These are phyloP conservation scores for Agonopterix heracliana DNA, from an alignment of 2,888 invertebrate species.

Conservation along the genomic window DNA sequence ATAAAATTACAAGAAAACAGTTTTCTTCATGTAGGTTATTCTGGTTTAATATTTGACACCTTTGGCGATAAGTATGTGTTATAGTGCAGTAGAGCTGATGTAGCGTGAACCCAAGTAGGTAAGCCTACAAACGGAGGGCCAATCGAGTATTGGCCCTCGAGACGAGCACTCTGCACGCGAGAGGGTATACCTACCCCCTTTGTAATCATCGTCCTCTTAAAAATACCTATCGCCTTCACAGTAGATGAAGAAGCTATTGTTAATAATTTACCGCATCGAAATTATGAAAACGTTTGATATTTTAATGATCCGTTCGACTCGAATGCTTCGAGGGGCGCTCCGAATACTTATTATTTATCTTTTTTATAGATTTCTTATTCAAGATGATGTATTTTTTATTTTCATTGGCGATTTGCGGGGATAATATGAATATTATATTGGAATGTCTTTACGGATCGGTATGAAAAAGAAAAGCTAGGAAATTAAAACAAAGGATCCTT, in stretches of 20 bases:
- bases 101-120: slow-evolving; percentile 26
- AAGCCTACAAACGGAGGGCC: slow-evolving; percentile 33
- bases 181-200: slow-evolving; percentile 35
- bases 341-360: not conserved
- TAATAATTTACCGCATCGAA: slow-evolving; percentile 28
- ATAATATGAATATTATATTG: not conserved
- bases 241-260: slow-evolving; percentile 25
- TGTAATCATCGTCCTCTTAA: slow-evolving; percentile 29
- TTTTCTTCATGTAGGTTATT: too few relatives aligned
- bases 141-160: slow-evolving; percentile 60
- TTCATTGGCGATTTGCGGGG: not conserved
- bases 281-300: slow-evolving; percentile 31
- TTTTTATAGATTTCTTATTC: not conserved
- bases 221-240: slow-evolving; percentile 20
- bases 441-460: slow-evolving; percentile 3
- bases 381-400: slow-evolving; percentile 6
- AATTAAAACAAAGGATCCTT: too few relatives aligned
- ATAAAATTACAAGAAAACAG: too few relatives aligned
- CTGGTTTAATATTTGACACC: too few relatives aligned
- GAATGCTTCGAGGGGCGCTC: slow-evolving; percentile 7
- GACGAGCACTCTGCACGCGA: slow-evolving; percentile 54
- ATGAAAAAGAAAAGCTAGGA: slow-evolving; percentile 17
- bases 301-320: slow-evolving; percentile 21
- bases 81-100: slow-evolving; percentile 18
- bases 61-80: too few relatives aligned